phyloP scores from a whole-genome alignment of 53 echinoderm and acorn worm genomes.

The Hippasteria phrygiana region DNA sequence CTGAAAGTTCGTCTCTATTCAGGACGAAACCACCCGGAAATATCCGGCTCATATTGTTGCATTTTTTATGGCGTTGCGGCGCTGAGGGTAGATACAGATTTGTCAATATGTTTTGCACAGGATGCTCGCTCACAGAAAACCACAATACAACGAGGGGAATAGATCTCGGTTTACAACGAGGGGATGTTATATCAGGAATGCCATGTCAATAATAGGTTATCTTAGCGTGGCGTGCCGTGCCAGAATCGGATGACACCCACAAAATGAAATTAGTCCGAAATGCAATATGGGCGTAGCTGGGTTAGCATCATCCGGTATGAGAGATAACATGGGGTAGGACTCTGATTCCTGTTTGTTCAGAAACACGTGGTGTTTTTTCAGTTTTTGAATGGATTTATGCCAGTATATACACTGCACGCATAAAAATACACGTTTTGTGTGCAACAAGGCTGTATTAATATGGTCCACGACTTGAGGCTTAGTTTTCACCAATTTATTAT shows the following conservation, averaged over 20 bases:
- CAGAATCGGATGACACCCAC: background rate
- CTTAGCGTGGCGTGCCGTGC: constrained; percentile 7
- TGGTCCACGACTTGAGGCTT: no score
- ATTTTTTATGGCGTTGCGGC: background rate
- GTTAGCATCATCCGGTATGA: background rate
- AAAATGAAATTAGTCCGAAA: constrained; percentile 51
- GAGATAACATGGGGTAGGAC: background rate
- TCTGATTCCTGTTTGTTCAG: background rate
- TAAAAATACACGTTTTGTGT: no score
- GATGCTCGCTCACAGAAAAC: background rate
- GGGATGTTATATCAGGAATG: background rate
- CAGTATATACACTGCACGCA: no score
- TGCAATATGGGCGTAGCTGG: constrained; percentile 32
- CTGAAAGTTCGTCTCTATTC: constrained; percentile 7
- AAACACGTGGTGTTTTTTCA: background rate
- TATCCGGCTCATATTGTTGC: background rate
- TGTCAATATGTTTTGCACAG: constrained; percentile 13
- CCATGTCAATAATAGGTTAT: constrained; percentile 13
- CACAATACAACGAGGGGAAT: background rate
- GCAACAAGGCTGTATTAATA: no score
- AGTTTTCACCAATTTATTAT: no score
- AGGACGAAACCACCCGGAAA: constrained; percentile 1
- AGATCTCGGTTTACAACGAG: background rate
- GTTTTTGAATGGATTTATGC: background rate
- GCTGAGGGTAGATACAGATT: background rate